Base-by-base conservation (phyloP, 2,113 vertebrate species). In the Tauraco erythrolophus region DNA sequence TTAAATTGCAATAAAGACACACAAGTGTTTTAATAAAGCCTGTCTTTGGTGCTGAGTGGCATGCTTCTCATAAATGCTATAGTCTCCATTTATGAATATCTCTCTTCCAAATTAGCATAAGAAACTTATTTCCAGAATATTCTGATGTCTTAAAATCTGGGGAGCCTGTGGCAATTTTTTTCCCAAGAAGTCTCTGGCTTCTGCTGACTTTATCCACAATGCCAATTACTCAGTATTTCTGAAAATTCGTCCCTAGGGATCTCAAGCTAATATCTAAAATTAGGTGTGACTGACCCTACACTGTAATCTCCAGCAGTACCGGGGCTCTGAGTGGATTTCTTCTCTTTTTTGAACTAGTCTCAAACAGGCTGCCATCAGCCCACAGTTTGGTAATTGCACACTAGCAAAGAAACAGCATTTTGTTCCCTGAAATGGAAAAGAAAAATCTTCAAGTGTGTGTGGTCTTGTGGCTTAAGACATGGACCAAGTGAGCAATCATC, bases 391-490 rank as follows among this genome's bases (percentile, higher is more conserved):
- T 76, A 93, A 91, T 31, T 82, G 72, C 43, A 68, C 60, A 4
- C 48, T n/a, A 60, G 68, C 43, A 70, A 83, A 83, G 50, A 46
- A 54, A 35, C 45, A 77, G 51, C 14, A 24, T n/a, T 4, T 0
- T 60, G 21, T 68, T 90, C 62, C 51, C 79, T 43, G 43, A 94
- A 88, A 78, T 56, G 46, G 75, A 80, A 74, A 80, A 68, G 54
- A 74, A 95, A 78, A 74, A 46, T 75, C 48, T 76, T 57, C 3
- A 24, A 86, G 39, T 65, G 43, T 92, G 81, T 95, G 95, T 94
- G 92, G 91, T 94, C 86, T 89, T 69, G 80, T 92, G 94, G 31
- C 80, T 97, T 91, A 87, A 97, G 68, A 70, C 46, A 84, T 31
- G 53, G 64, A 87, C 19, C 16, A 45, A 91, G 33, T 68, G 30